phyloP scores from a whole-genome alignment of 2,113 vertebrate species.

The Vulpes lagopus region DNA sequence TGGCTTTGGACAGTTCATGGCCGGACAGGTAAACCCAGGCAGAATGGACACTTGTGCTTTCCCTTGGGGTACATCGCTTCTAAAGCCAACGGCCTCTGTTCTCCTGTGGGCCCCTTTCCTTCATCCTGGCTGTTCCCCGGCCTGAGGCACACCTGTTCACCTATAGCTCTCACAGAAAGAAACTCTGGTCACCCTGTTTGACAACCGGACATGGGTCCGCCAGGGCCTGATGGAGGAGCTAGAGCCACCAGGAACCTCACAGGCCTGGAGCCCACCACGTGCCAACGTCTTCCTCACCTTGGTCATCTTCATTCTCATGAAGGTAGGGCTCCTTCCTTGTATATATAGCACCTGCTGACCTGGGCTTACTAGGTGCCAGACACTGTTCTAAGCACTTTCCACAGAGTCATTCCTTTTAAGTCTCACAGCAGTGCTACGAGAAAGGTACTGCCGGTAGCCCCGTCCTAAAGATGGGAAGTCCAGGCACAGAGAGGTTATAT shows the following conservation, averaged over 20 bases:
- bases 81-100: not conserved
- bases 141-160: constrained; percentile 6
- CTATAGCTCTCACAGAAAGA: constrained; percentile 97
- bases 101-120: not conserved
- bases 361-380: accelerated
- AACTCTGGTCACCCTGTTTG: constrained; percentile 95
- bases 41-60: not conserved
- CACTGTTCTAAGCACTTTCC: not conserved
- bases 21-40: constrained; percentile 92
- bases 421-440: not conserved
- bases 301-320: constrained; percentile 98
- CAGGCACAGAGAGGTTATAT: not conserved
- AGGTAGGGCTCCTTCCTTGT: constrained; percentile 87
- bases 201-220: constrained; percentile 97
- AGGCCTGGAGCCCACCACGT: constrained; percentile 95
- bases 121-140: not conserved
- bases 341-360: accelerated
- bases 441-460: not conserved
- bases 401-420: not conserved
- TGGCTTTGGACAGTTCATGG: constrained; percentile 99
- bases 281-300: constrained; percentile 97
- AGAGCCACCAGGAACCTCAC: constrained; percentile 91
- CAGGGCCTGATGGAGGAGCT: constrained; percentile 94
- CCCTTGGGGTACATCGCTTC: not conserved
- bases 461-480: not conserved